Evolutionary conservation across 2,888 invertebrate species (phyloP).

Genomic region (Cantharis rufa): DNA sequence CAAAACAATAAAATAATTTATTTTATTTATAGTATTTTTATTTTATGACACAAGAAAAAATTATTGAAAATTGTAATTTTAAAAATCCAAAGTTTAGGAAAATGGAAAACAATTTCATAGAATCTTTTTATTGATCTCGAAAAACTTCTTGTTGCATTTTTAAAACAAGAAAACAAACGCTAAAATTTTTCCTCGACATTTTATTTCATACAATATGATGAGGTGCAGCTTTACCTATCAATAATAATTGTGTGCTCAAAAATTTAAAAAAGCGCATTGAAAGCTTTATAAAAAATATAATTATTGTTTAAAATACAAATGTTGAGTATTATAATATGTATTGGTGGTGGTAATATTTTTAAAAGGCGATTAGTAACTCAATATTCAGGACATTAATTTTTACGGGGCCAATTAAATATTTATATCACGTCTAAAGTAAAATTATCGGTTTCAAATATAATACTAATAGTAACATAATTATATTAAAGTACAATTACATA

Average conservation of each 20-base stretch:
- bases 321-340: too few species aligned
- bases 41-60: background rate
- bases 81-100: background rate
- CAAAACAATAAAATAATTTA: background rate
- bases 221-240: too few species aligned
- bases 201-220: background rate
- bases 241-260: background rate
- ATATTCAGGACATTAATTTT: background rate
- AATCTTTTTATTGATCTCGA: background rate
- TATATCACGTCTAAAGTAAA: background rate
- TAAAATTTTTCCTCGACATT: background rate
- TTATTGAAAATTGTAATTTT: background rate
- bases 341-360: background rate
- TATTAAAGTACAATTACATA: background rate
- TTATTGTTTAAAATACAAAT: background rate
- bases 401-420: background rate
- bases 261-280: background rate
- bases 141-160: background rate
- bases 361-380: background rate
- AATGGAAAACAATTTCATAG: background rate
- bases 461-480: background rate
- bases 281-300: too few species aligned
- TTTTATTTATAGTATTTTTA: background rate
- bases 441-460: background rate
- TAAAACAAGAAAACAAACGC: background rate